These are phyloP conservation scores for Oreotrochilus melanogaster DNA, from an alignment of 2,113 vertebrate species.

Conservation along the genomic window DNA sequence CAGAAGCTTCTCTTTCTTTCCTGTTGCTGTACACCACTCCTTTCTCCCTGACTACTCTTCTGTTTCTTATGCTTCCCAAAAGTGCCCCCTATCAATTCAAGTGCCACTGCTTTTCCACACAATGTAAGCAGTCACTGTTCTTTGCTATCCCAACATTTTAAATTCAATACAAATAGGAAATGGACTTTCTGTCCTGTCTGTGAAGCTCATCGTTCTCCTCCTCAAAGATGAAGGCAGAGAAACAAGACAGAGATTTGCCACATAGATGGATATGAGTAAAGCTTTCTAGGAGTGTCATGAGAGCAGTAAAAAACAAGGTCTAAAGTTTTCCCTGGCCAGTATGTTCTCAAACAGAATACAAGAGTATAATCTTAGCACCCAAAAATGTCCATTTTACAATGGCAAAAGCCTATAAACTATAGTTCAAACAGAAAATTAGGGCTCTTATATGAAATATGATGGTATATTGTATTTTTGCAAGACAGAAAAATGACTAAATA, in stretches of 20 bases:
- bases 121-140: neutral
- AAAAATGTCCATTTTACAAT: neutral
- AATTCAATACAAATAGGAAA: neutral
- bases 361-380: neutral
- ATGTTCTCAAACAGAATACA: neutral
- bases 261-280: neutral
- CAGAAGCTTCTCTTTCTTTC: neutral
- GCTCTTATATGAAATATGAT: neutral
- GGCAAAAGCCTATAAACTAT: neutral
- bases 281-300: neutral
- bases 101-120: neutral
- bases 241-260: neutral
- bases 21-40: neutral
- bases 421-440: neutral
- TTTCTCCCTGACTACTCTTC: neutral
- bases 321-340: neutral
- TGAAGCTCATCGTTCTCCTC: neutral
- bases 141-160: neutral
- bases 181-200: neutral
- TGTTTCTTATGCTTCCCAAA: neutral
- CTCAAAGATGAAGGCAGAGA: neutral
- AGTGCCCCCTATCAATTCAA: neutral
- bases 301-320: neutral
- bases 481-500: neutral
- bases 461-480: neutral